These are phyloP conservation scores for Crotalus viridis DNA, from an alignment of 2,113 vertebrate genomes.

Conservation along the genomic window DNA sequence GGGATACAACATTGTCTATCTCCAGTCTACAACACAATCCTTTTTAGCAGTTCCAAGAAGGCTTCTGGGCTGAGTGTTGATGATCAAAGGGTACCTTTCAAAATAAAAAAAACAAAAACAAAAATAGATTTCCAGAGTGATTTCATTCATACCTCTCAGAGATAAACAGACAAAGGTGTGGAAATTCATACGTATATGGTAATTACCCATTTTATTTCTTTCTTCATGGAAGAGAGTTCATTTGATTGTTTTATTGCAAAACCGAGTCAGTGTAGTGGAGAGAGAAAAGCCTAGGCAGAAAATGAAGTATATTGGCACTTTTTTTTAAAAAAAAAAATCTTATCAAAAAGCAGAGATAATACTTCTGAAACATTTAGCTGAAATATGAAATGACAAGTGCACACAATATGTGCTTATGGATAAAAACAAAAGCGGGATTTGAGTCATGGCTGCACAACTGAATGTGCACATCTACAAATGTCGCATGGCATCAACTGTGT, in stretches of 20 bases:
- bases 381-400: neutral
- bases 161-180: neutral
- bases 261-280: neutral
- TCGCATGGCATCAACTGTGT: neutral
- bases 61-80: neutral
- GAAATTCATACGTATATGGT: neutral
- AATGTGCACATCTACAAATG: neutral
- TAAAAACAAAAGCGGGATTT: neutral
- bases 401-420: neutral
- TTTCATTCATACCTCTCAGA: neutral
- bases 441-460: neutral
- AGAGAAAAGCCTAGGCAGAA: neutral
- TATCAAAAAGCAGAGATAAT: neutral
- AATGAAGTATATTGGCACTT: neutral
- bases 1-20: too few species aligned
- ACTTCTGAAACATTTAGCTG: neutral
- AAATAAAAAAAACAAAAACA: neutral
- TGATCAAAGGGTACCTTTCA: neutral
- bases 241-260: neutral
- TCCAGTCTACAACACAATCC: too few species aligned
- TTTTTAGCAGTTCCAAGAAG: too few species aligned
- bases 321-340: too few species aligned
- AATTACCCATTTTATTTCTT: conserved; percentile 1
- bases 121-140: neutral
- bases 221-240: neutral